Conservation (phyloP, 2,113 vertebrate species). For the Origma solitaria region DNA sequence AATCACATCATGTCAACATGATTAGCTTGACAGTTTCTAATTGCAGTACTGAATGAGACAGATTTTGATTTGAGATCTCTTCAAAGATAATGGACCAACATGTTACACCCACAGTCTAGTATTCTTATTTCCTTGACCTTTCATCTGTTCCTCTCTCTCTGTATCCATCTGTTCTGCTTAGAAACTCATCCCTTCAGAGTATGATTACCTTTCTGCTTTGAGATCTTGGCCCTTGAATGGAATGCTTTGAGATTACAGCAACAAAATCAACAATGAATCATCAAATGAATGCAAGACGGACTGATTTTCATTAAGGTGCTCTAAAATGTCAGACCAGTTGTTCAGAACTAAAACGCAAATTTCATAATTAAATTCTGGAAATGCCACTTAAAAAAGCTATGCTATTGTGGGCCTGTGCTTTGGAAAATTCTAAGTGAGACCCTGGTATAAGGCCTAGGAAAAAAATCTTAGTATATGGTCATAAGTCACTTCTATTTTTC, state of each 20-base stretch:
- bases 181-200: background rate
- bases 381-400: background rate
- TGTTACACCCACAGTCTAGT: background rate
- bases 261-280: background rate
- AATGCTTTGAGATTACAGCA: background rate
- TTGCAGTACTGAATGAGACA: background rate
- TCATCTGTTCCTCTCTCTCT: background rate
- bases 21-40: background rate
- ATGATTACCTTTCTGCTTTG: background rate
- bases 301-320: background rate
- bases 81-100: background rate
- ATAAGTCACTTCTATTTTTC: background rate
- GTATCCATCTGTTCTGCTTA: background rate
- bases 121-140: background rate
- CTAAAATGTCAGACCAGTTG: background rate
- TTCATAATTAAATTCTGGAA: background rate
- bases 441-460: background rate
- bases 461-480: background rate
- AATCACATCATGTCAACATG: background rate
- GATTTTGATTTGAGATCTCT: background rate
- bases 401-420: background rate
- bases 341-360: background rate
- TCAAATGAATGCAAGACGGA: background rate
- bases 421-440: background rate
- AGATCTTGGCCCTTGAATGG: background rate